Evolutionary conservation across 2,797 vertebrate species (phyloP), one percentile per base, ranked within the genome.

Genomic region (Salmo trutta): DNA sequence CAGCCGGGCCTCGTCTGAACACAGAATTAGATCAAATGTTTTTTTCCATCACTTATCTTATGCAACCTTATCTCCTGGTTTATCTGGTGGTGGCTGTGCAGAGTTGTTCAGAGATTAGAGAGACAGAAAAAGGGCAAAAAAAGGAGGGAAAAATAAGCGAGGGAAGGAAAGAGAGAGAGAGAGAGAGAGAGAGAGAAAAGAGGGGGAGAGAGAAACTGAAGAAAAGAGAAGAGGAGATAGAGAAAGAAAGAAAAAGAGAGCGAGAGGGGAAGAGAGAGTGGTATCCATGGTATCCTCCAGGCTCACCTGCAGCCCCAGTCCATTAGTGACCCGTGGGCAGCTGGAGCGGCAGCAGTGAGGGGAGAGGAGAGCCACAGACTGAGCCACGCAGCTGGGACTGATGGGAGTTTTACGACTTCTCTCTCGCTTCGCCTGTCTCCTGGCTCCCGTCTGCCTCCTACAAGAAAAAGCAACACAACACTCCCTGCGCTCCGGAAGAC

Each of bases 371-470:
- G 41, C 41, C 41, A 47, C 41, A 47, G 41, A 47, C 41, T 12
- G 41, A 79, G 80, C 17, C 71, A 79, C 5, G 19, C 3, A 53
- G 62, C 21, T 24, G 14, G 53, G 68, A 79, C 82, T 36, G 56
- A 83, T 65, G 77, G 75, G 81, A 66, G 78, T 36, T 80, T 81
- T 62, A 73, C 74, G 78, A 79, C 73, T 85, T 77, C 77, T 82
- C 41, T 21, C 71, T 29, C 33, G 52, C 82, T 12, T 51, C 24
- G 15, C 51, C 41, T 33, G n/a, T 53, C 51, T 71, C 75, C 66
- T 19, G 67, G 64, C 77, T 80, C 75, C 77, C 73, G 77, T 75
- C 78, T 64, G 74, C 88, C 90, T 85, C 82, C 85, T 77, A 82
- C 83, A 76, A 85, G 78, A 79, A 72, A 78, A 24, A 75, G 68